Conservation (phyloP, 2,113 vertebrate species). For the Xenopus laevis region DNA sequence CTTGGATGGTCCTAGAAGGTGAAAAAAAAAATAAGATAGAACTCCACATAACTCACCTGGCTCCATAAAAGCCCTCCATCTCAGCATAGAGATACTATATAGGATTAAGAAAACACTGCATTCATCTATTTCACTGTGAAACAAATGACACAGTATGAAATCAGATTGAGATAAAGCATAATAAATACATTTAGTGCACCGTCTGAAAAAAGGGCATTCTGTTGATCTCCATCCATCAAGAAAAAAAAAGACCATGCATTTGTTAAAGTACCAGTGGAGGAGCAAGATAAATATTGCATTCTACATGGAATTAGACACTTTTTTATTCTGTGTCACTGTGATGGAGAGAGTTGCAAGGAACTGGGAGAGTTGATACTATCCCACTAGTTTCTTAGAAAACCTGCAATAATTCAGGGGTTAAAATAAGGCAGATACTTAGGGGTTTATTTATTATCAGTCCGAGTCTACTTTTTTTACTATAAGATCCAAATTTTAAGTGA, state of each 20-base stretch:
- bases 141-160: conserved; percentile 62
- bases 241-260: conserved; percentile 47
- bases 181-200: conserved; percentile 68
- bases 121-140: conserved; percentile 65
- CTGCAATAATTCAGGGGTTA: no score
- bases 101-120: conserved; percentile 51
- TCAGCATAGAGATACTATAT: conserved; percentile 55
- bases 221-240: conserved; percentile 60
- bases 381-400: no score
- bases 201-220: conserved; percentile 53
- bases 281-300: conserved; percentile 55
- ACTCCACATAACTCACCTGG: conserved; percentile 48
- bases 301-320: conserved; percentile 47
- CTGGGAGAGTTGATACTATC: no score
- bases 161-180: conserved; percentile 69
- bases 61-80: conserved; percentile 39
- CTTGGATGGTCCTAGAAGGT: no score
- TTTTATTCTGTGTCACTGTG: conserved; percentile 37
- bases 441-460: no score
- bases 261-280: conserved; percentile 12
- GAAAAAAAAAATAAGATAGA: no score
- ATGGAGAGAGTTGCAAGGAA: neutral
- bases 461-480: no score
- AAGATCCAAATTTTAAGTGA: no score
- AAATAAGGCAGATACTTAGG: no score